Conservation (phyloP, 2,888 invertebrate species). For the Yponomeuta sedellus region DNA sequence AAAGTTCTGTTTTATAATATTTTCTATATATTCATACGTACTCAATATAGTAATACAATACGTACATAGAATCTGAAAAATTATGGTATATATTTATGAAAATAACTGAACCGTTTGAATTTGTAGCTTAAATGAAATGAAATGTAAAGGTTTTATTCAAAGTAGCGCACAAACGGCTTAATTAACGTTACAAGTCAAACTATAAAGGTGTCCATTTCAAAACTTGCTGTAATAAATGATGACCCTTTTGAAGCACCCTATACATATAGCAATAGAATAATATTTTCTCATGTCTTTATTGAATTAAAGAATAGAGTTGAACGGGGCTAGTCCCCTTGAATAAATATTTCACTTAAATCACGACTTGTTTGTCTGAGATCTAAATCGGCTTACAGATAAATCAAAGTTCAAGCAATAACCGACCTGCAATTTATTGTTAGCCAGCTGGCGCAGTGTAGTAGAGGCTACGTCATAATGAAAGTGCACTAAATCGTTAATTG, state of each 20-base stretch:
- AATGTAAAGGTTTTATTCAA: too few species aligned
- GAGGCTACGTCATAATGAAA: slow-evolving; percentile 60
- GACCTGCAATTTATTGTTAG: slow-evolving; percentile 34
- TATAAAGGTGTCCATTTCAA: too few species aligned
- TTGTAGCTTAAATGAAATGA: too few species aligned
- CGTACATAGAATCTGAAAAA: too few species aligned
- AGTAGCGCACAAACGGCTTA: too few species aligned
- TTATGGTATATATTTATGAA: too few species aligned
- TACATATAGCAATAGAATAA: not conserved
- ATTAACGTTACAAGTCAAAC: too few species aligned
- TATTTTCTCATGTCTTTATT: slow-evolving; percentile 2
- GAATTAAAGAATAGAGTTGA: not conserved
- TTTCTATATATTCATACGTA: too few species aligned
- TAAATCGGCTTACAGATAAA: not conserved
- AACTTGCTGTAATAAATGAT: too few species aligned
- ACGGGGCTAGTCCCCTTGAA: not conserved
- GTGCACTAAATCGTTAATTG: slow-evolving; percentile 72
- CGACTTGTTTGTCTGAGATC: not conserved
- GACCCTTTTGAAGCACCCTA: not conserved
- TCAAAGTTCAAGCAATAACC: slow-evolving; percentile 17
- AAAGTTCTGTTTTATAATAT: too few species aligned
- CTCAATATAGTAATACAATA: too few species aligned
- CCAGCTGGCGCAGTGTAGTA: slow-evolving; percentile 33
- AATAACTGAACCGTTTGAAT: too few species aligned
- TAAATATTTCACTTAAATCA: not conserved